phyloP scores from a whole-genome alignment of 2,113 vertebrate species.

The Vombatus ursinus region DNA sequence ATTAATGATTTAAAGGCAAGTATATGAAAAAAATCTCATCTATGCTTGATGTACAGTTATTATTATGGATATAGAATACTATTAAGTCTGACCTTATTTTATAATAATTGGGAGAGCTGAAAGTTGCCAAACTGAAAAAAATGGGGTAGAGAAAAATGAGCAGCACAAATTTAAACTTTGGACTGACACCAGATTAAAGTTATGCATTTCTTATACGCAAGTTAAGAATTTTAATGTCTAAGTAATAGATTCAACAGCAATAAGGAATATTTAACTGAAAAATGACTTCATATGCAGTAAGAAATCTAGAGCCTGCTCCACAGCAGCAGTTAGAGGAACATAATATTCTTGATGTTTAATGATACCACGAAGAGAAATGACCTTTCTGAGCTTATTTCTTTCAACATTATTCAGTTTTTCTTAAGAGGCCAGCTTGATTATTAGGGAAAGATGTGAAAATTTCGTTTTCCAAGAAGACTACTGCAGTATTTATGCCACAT shows the following conservation, averaged over 20 bases:
- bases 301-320: constrained; percentile 85
- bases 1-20: constrained; percentile 83
- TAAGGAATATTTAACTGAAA: constrained; percentile 83
- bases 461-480: constrained; percentile 78
- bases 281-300: constrained; percentile 81
- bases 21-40: constrained; percentile 79
- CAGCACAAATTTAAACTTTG: constrained; percentile 83
- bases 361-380: constrained; percentile 84
- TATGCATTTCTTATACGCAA: constrained; percentile 81
- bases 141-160: constrained; percentile 80
- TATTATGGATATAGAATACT: constrained; percentile 85
- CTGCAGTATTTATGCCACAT: constrained; percentile 75
- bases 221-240: constrained; percentile 76
- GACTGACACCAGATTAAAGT: constrained; percentile 84
- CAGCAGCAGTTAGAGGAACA: constrained; percentile 79
- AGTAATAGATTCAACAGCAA: constrained; percentile 80
- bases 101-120: constrained; percentile 77
- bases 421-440: constrained; percentile 65
- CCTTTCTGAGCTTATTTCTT: constrained; percentile 80
- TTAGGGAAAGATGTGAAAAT: constrained; percentile 75
- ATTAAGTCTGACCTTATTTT: constrained; percentile 81
- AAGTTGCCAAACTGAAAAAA: constrained; percentile 82
- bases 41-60: constrained; percentile 83
- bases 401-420: constrained; percentile 73
- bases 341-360: constrained; percentile 80